Percentiles rank a stretch among this genome's conserved stretches.
Conservation (phyloP, 2,797 vertebrate genomes). For the Calcarius lapponicus region DNA sequence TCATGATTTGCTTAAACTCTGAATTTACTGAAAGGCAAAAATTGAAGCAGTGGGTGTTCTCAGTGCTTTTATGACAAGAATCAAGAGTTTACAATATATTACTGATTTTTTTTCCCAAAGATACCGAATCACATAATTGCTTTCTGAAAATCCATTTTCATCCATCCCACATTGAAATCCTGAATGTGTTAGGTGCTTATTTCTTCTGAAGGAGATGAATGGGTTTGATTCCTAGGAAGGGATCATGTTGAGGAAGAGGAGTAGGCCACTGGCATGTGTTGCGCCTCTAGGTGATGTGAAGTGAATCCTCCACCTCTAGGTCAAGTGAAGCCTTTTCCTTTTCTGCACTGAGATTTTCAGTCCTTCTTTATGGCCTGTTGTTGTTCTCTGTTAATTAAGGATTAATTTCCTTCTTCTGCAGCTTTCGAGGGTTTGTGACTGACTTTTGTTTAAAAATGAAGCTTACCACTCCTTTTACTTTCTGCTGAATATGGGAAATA, state of each 20-base stretch:
- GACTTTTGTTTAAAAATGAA: not conserved
- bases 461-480: not conserved
- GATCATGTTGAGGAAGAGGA: not conserved
- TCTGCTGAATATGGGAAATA: not conserved
- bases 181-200: not conserved
- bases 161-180: not conserved
- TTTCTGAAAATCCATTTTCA: not conserved
- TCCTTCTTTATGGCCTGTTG: not conserved
- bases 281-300: not conserved
- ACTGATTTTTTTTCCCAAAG: not conserved
- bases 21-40: not conserved
- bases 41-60: not conserved
- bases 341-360: not conserved
- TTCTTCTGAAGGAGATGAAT: not conserved
- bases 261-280: not conserved
- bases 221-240: not conserved
- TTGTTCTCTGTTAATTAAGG: not conserved
- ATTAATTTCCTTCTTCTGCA: not conserved
- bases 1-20: not conserved
- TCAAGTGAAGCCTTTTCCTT: not conserved
- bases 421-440: not conserved
- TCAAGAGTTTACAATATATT: not conserved
- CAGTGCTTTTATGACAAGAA: not conserved
- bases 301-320: fast-evolving
- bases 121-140: not conserved